A percentile compares a stretch with the other conserved stretches of the same genome.
These are phyloP conservation scores for Oreotrochilus melanogaster DNA, from an alignment of 2,113 vertebrate species.

Conservation along the genomic window DNA sequence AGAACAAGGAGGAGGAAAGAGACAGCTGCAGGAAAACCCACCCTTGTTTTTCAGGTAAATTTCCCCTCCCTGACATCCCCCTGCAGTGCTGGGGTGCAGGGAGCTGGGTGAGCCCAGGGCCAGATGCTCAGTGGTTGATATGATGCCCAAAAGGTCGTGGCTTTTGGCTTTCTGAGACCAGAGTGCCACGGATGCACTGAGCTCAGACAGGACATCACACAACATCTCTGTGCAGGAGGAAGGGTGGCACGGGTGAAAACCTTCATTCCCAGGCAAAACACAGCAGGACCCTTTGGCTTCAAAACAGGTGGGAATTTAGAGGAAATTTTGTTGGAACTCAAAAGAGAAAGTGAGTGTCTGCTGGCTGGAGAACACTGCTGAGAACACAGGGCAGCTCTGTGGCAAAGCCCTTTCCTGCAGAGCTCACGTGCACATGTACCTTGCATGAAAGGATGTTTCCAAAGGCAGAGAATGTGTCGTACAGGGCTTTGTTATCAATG, in stretches of 20 bases:
- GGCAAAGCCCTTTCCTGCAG: not conserved
- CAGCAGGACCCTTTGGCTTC: not conserved
- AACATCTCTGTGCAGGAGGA: not conserved
- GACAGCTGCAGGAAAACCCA: not conserved
- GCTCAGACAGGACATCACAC: not conserved
- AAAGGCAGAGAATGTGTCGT: slow-evolving; percentile 96
- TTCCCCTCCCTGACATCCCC: not conserved
- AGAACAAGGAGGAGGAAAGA: fast-evolving
- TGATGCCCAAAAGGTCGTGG: not conserved
- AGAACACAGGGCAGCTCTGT: not conserved
- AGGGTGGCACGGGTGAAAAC: not conserved
- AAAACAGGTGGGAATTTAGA: not conserved
- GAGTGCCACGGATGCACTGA: fast-evolving
- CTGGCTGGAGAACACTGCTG: fast-evolving
- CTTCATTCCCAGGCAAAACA: not conserved
- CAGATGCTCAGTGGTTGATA: not conserved
- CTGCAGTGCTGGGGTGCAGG: not conserved
- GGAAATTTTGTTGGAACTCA: not conserved
- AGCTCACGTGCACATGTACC: slow-evolving; percentile 61
- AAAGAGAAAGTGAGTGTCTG: not conserved
- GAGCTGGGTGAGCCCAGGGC: not conserved
- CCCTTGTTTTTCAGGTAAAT: not conserved
- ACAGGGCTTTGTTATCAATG: slow-evolving; percentile 97
- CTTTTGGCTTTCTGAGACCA: not conserved
- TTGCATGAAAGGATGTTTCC: slow-evolving; percentile 98